Evolutionary conservation across 1,140 invertebrate species (phyloP).

Genomic region (Caenorhabditis inopinata): DNA sequence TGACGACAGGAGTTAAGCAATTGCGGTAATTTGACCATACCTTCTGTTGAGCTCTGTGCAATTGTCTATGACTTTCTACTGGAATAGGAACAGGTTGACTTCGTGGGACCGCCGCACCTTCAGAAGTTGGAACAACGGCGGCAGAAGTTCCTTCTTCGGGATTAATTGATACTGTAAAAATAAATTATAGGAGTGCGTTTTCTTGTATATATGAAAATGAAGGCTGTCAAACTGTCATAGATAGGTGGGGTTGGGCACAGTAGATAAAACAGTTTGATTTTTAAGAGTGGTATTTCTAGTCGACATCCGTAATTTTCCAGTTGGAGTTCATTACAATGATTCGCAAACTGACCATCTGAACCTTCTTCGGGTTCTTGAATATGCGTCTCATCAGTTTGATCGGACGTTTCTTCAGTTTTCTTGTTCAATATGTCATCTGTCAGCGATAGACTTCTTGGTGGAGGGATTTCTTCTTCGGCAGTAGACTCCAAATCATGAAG

Average conservation of each 20-base stretch:
- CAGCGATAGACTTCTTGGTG: not conserved
- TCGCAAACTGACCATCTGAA: not conserved
- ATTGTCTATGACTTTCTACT: not conserved
- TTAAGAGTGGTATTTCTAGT: no score
- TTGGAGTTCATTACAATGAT: not conserved
- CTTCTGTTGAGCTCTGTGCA: not conserved
- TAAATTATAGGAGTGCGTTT: no score
- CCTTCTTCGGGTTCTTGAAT: not conserved
- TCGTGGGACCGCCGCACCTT: not conserved
- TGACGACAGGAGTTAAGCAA: not conserved
- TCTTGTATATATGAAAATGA: no score
- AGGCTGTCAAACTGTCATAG: no score
- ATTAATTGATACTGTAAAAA: not conserved
- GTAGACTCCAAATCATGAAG: not conserved
- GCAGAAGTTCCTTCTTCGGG: not conserved
- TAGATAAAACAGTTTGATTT: no score
- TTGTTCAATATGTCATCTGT: not conserved
- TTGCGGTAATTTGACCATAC: not conserved
- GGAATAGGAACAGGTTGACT: not conserved
- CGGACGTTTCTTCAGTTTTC: not conserved
- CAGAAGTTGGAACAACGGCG: not conserved
- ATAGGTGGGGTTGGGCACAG: no score
- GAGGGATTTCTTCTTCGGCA: not conserved
- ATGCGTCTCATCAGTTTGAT: not conserved
- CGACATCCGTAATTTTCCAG: no score